Base-by-base conservation (phyloP, 1,140 invertebrate species). In the Brachionus calyciflorus region DNA sequence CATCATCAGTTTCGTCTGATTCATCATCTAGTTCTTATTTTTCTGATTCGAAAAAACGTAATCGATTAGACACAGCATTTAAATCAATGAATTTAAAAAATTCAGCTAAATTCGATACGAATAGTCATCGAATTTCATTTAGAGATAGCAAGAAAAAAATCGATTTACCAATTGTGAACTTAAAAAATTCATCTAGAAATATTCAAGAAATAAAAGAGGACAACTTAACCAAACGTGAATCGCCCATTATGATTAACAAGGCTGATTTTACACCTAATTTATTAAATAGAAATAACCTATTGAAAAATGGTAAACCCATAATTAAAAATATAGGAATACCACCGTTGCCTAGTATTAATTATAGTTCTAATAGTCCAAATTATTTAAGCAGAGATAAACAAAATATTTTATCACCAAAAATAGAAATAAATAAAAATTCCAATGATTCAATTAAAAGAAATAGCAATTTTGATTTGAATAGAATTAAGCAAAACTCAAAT, bases 31-130 rank as follows among this genome's bases (percentile, higher is more conserved):
- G 60, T 24, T 65, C 60, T 19, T 9, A 65, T 24, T 26, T 44
- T 44, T 65, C 60, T 41, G 41, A 37, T 41, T 24, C 33, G 1
- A 65, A 65, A 65, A 37, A 65, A 24, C 21, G 60, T 44, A 41
- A 44, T 24, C 60, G 60, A 65, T 41, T 65, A 24, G 41, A 28
- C 30, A 9, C 17, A 44, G 14, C 44, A 24, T 65, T 65, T 14
- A 41, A 65, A 44, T 65, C 60, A 19, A 65, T 65, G 60, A 65
- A 65, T 6, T 24, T 65, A 7, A 65, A 65, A 24, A 65, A 9
- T 44, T 4, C 60, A 24, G 4, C 9, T 26, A 46, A 46, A 46
- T 9, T 3, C 9, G 33, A 37, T 37, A 3, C 33, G 9, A 37
- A 9, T 9, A 37, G 3, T 9, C 3, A 37, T 5, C 33, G 55